Evolutionary conservation across 2,113 vertebrate genomes (phyloP), one percentile per base, ranked within the genome.

Genomic region (Ancistrus triradiatus): DNA sequence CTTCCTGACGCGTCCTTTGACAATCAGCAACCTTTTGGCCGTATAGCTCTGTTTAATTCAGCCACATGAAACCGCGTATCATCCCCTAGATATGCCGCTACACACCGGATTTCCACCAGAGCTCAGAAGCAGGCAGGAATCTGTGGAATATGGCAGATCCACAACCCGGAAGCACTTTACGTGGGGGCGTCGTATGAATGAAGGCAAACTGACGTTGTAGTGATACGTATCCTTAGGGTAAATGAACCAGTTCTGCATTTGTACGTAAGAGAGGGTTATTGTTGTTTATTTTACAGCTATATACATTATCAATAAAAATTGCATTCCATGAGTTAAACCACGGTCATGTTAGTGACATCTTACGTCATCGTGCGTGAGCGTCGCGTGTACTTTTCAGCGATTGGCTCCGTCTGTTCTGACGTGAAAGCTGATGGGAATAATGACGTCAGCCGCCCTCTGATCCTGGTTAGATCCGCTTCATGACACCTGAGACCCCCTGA

Each of bases 131-230:
- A 37, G 35, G 14, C 35, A 13, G 9, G 35, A 68, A 69, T 11
- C 66, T 42, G 62, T 28, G 49, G 65, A 75, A 74, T 74, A 76
- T 71, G 76, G 70, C 76, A 70, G 70, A 18, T 49, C 53, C 63
- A 63, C 18, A 58, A 62, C 68, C 76, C 73, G 73, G 76, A 78
- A 76, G 37, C 73, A 50, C 42, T 28, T 1, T 48, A 5, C 38
- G 3, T 5, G 6, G 38, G 11, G 11, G 4, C 24, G 24, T n/a
- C 17, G 4, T 33, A 28, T 43, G 33, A 69, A 60, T 35, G 44
- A 66, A 61, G 25, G 5, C n/a, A 42, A 33, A 28, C 3, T 3
- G 6, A 42, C 6, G n/a, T n/a, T 42, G 0, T 1, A 42, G 11
- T n/a, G 14, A 5, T 1, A 5, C 1, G 13, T 3, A n/a, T 42